Evolutionary conservation across 2,888 invertebrate species (phyloP), one percentile per base, ranked within the genome.

Genomic region (Cecidostiba fungosa): DNA sequence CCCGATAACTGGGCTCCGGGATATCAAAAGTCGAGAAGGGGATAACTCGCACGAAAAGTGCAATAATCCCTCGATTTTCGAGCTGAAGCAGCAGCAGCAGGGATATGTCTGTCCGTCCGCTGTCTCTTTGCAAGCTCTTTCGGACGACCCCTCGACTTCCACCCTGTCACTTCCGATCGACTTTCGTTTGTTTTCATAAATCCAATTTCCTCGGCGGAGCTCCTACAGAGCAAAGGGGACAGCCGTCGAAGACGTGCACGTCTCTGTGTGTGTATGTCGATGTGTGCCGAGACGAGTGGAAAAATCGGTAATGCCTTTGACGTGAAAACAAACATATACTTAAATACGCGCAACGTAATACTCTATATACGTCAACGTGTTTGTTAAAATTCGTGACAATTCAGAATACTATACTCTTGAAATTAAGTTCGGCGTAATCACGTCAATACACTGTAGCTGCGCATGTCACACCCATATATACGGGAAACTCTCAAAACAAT

Each of bases 51-150:
- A 86, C 84, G 86, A 88, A 86, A 88, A 89, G 88, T 89, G 89
- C 89, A 89, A 89, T 89, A 89, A 89, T 88, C 87, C 86, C 50
- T 77, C 87, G 88, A 87, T 89, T 88, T 87, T 62, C 59, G 23
- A 66, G 32, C 54, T n/a, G 54, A 19, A 59, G 54, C 54, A 29
- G n/a, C 26, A 29, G n/a, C 26, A 69, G 39, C n/a, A 19, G 50
- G 43, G 82, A 50, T 43, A 76, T 70, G 39, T 84, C 81, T 59
- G 82, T 72, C 83, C 59, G 70, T 70, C 26, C 32, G 80, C 70
- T 82, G 74, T 78, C 36, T 78, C 76, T 69, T 77, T 47, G 19
- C 32, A 36, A 10, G 39, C 39, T 72, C 77, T 47, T 66, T 76
- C 29, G n/a, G 23, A 50, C 23, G 54, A 54, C 74, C 77, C 70